Conservation (phyloP, 2,797 vertebrate genomes). For the Fistularia commersonii region DNA sequence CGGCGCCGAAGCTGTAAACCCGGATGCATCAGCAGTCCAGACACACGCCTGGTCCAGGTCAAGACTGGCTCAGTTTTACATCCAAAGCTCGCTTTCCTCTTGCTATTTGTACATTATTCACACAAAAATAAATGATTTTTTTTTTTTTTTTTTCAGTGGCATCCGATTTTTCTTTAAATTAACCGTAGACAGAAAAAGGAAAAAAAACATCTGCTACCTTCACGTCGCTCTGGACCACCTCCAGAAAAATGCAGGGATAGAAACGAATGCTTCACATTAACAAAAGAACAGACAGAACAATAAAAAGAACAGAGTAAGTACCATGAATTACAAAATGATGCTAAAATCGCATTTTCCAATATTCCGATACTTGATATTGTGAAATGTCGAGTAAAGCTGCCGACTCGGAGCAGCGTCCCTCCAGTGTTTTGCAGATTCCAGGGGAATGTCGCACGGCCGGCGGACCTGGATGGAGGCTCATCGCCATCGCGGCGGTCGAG, state of each 20-base stretch:
- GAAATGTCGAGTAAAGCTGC: too few species aligned
- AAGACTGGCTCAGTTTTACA: slow-evolving; percentile 75
- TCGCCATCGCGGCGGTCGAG: too few species aligned
- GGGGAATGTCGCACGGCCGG: too few species aligned
- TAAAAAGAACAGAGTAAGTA: slow-evolving; percentile 51
- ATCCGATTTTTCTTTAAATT: slow-evolving; percentile 69
- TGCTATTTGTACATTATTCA: slow-evolving; percentile 83
- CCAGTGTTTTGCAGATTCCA: too few species aligned
- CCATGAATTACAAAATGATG: slow-evolving; percentile 47
- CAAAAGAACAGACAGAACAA: slow-evolving; percentile 11
- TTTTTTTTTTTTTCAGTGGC: slow-evolving; percentile 69
- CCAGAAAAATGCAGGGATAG: slow-evolving; percentile 35
- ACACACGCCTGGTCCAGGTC: slow-evolving; percentile 45
- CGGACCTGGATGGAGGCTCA: too few species aligned
- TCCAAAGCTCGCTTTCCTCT: slow-evolving; percentile 63
- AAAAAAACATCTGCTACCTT: slow-evolving; percentile 75
- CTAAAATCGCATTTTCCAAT: slow-evolving; percentile 28
- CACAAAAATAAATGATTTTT: slow-evolving; percentile 68
- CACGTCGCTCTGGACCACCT: slow-evolving; percentile 55
- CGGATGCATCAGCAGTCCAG: slow-evolving; percentile 44
- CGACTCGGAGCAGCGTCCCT: too few species aligned
- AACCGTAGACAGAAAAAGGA: slow-evolving; percentile 48
- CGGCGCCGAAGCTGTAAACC: slow-evolving; percentile 41
- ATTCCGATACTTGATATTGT: too few species aligned
- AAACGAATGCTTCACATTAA: slow-evolving; percentile 49